Conservation (phyloP, 2,797 vertebrate genomes). For the Eremophila alpestris region DNA sequence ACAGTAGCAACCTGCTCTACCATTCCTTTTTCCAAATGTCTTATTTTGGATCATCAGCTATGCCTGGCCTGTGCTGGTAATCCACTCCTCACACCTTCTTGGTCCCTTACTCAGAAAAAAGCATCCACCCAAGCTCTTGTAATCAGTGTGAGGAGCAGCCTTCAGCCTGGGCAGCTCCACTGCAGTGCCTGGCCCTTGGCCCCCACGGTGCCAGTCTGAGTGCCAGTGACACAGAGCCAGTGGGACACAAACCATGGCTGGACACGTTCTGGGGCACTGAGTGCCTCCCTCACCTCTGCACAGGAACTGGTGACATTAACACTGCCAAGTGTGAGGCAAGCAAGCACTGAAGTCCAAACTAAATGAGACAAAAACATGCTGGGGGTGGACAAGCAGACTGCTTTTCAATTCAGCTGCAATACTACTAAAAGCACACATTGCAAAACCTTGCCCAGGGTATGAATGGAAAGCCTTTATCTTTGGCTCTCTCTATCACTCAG, state of each 20-base stretch:
- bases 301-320: not conserved
- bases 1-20: not conserved
- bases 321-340: not conserved
- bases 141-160: not conserved
- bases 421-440: rapidly evolving
- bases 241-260: not conserved
- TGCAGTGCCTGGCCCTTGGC: not conserved
- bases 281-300: rapidly evolving
- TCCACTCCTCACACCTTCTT: not conserved
- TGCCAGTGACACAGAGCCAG: not conserved
- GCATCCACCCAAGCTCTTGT: not conserved
- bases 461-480: not conserved
- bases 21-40: not conserved
- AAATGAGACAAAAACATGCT: not conserved
- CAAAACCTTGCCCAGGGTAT: not conserved
- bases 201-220: rapidly evolving
- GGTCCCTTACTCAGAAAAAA: not conserved
- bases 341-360: not conserved
- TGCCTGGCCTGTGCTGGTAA: not conserved
- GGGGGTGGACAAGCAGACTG: not conserved
- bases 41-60: not conserved
- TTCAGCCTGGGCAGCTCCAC: not conserved
- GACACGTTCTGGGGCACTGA: rapidly evolving
- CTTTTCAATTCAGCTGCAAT: not conserved
- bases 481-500: not conserved